phyloP scores from a whole-genome alignment of 2,797 vertebrate species.

The Propithecus deckenii region DNA sequence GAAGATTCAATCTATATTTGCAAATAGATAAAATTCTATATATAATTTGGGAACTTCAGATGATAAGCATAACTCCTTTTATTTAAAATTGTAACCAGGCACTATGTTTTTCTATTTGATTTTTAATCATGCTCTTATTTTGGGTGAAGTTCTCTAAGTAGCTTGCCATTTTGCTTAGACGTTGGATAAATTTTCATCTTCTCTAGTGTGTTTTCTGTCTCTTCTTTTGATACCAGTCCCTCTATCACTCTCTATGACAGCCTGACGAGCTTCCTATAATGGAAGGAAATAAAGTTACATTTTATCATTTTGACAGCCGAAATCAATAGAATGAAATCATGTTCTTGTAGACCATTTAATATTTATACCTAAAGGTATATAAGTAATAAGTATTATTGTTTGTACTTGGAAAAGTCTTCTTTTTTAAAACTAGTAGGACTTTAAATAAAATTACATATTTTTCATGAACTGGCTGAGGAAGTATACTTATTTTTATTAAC shows the following conservation, averaged over 20 bases:
- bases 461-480: neutral
- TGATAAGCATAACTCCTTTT: neutral
- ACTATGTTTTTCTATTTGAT: neutral
- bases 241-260: neutral
- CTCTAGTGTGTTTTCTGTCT: neutral
- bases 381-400: neutral
- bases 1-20: neutral
- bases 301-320: constrained; percentile 33
- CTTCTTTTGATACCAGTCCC: neutral
- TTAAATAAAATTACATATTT: neutral
- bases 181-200: neutral
- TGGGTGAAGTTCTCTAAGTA: neutral
- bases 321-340: neutral
- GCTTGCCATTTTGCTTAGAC: neutral
- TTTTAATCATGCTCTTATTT: neutral
- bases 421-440: neutral
- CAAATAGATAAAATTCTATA: neutral
- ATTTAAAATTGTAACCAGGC: neutral
- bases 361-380: neutral
- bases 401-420: neutral
- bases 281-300: neutral
- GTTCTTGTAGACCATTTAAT: neutral
- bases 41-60: neutral
- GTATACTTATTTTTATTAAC: neutral
- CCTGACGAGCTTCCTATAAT: neutral